Base-by-base conservation (phyloP, 2,888 invertebrate genomes). In the Ophion costatus region DNA sequence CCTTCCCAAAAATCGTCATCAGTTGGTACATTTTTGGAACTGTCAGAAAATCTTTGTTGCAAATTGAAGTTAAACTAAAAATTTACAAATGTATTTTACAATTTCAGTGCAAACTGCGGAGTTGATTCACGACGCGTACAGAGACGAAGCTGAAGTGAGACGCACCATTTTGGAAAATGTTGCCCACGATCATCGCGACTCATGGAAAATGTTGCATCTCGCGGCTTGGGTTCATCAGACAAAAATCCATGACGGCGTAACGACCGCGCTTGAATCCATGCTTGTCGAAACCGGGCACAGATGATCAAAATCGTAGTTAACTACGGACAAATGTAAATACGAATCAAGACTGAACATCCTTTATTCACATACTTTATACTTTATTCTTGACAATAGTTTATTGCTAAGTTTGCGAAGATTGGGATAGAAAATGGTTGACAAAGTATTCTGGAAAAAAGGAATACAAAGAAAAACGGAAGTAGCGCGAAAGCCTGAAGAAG, bases 181-280 rank as follows among this genome's bases (percentile, higher is more conserved):
- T 14, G 94, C 94, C 5, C 94, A 94, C 87, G 89, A 90, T 85
- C 79, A 83, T 71, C 89, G 89, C 17, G 92, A 94, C 69, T 89
- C 92, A 66, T 88, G 86, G 79, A 90, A 94, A 86, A 94, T 94
- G 93, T 91, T 94, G 79, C 93, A 94, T 86, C 89, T 93, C 5
- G 92, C 94, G 9, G 89, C 92, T 5, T 94, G 94, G 94, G 88
- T 93, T 11, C 93, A 94, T 87, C 93, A 94, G 87, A 93, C 94
- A 6, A 92, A 93, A 79, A 90, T 94, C 73, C 81, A 90, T 33
- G 88, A 90, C 33, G 85, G 87, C 82, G 42, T 91, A 20, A 87
- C 83, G 14, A 86, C 85, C 42, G 81, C 80, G 67, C 76, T 92
- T 42, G 93, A 93, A 84, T 89, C 91, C 20, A 89, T 93, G 87